phyloP scores from a whole-genome alignment of 2,797 vertebrate genomes.

The Darevskia mixta region DNA sequence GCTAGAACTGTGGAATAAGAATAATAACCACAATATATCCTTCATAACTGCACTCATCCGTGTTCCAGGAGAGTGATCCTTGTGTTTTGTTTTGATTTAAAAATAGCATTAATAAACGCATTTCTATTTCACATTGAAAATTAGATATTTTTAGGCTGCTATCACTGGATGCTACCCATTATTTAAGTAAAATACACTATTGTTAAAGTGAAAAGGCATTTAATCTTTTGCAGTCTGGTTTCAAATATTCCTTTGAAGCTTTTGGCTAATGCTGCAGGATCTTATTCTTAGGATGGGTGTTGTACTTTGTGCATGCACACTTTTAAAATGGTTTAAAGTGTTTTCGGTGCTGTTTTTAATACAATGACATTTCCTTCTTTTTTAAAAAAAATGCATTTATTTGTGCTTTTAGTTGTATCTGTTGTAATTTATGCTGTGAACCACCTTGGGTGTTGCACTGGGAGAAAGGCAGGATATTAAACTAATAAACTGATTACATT shows the following conservation, averaged over 20 bases:
- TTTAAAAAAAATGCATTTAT: no score
- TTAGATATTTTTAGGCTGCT: not conserved
- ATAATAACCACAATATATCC: not conserved
- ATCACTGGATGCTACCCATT: no score
- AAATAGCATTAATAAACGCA: slow-evolving; percentile 25
- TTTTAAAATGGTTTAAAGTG: no score
- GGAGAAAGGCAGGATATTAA: no score
- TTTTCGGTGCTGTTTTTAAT: no score
- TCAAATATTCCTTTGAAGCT: slow-evolving; percentile 19
- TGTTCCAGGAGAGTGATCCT: not conserved
- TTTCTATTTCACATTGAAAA: slow-evolving; percentile 46
- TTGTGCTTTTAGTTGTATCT: no score
- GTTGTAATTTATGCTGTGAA: no score
- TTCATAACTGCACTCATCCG: not conserved
- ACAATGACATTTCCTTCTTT: no score
- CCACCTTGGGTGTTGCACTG: no score
- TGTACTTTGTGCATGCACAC: no score
- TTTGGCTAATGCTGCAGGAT: not conserved
- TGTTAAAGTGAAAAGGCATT: slow-evolving; percentile 38
- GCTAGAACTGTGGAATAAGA: not conserved
- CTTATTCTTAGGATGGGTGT: no score
- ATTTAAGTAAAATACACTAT: no score
- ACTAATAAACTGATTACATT: not conserved
- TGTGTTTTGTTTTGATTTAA: slow-evolving; percentile 5
- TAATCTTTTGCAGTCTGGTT: slow-evolving; percentile 33